Evolutionary conservation across 2,797 vertebrate species (phyloP).

Genomic region (Vipera ursinii): DNA sequence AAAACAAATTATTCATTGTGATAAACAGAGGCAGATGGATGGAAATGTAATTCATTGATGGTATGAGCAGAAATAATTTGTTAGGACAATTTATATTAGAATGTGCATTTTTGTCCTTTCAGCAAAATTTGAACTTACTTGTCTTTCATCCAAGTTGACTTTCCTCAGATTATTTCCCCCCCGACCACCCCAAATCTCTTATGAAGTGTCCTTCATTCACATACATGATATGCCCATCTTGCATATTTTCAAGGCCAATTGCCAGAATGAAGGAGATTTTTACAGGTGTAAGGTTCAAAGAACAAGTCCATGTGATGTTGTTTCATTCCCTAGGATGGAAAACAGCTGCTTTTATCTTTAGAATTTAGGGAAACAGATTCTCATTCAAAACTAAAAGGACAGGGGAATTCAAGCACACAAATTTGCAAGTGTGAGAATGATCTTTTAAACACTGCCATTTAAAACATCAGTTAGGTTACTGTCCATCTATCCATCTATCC

Average conservation of each 20-base stretch:
- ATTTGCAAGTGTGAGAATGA: neutral
- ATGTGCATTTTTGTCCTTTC: neutral
- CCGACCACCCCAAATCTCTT: neutral
- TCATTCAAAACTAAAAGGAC: neutral
- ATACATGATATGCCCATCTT: neutral
- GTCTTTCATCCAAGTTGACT: neutral
- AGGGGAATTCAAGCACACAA: neutral
- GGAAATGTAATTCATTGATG: neutral
- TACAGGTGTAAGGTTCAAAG: neutral
- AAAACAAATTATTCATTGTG: neutral
- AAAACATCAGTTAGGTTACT: neutral
- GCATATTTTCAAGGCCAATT: neutral
- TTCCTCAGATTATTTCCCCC: neutral
- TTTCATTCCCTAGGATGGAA: neutral
- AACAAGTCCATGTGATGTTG: neutral
- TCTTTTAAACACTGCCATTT: neutral
- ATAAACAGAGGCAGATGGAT: neutral
- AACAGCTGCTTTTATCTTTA: neutral
- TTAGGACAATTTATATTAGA: neutral
- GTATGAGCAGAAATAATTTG: neutral
- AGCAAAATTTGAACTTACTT: neutral
- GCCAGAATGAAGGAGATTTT: neutral
- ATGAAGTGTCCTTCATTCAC: neutral
- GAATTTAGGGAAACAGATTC: neutral
- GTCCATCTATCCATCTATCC: too few relatives aligned